These are phyloP conservation scores for Oreohelix idahoensis DNA, from an alignment of 1,140 invertebrate genomes.

Conservation along the genomic window DNA sequence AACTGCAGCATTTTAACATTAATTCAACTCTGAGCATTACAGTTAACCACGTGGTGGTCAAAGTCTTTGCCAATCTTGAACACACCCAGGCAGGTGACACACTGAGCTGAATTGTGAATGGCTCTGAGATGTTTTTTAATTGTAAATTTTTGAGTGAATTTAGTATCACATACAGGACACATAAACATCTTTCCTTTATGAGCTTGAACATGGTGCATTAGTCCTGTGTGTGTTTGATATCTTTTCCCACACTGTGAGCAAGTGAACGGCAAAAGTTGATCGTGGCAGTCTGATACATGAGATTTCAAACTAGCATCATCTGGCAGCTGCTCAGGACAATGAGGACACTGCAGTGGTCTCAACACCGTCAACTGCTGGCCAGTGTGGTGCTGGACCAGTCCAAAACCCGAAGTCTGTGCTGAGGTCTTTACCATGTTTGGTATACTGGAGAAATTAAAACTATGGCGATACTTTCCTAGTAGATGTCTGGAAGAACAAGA, in stretches of 20 bases:
- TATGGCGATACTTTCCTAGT: background rate
- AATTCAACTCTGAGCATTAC: background rate
- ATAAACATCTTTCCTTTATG: constrained; percentile 17
- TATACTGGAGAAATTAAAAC: background rate
- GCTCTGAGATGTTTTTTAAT: constrained; percentile 10
- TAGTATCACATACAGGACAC: constrained; percentile 25
- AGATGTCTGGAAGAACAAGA: background rate
- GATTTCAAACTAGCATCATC: background rate
- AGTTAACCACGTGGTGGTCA: background rate
- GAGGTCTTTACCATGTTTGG: background rate
- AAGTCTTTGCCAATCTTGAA: constrained; percentile 19
- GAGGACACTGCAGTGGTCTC: background rate
- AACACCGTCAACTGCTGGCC: background rate
- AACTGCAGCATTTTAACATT: too few species aligned
- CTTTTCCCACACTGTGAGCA: constrained; percentile 1
- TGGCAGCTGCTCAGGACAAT: background rate
- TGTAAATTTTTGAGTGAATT: constrained; percentile 24
- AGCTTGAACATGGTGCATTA: constrained; percentile 14
- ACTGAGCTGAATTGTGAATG: constrained; percentile 15
- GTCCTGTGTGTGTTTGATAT: constrained; percentile 12
- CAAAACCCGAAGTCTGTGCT: background rate
- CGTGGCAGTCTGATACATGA: background rate
- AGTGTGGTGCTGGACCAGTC: background rate
- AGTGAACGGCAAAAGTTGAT: background rate
- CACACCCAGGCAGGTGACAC: background rate